Evolutionary conservation across 2,113 vertebrate genomes (phyloP).

Genomic region (Malaclemys terrapin): DNA sequence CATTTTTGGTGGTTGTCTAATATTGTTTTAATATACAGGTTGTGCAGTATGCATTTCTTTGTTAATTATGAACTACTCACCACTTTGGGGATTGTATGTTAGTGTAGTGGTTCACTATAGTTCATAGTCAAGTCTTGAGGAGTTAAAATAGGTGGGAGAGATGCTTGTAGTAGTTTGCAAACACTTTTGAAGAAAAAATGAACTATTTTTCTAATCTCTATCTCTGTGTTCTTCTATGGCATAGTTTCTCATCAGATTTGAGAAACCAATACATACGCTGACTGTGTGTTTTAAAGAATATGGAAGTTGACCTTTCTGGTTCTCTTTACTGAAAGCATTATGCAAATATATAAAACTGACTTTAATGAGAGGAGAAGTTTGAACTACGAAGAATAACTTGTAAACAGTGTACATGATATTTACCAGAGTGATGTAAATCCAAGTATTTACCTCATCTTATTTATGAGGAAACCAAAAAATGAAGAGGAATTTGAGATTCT

Average conservation of each 20-base stretch:
- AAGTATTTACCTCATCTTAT: not conserved
- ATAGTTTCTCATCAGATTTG: not conserved
- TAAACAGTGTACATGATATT: not conserved
- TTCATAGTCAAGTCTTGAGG: not conserved
- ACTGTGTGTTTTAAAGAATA: not conserved
- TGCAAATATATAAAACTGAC: not conserved
- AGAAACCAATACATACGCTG: not conserved
- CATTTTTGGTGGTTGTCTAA: not conserved
- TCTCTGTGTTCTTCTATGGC: not conserved
- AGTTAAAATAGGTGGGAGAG: not conserved
- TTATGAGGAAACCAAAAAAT: not conserved
- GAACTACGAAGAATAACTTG: slow-evolving; percentile 24
- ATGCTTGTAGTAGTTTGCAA: not conserved
- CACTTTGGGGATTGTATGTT: not conserved
- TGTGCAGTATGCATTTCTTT: not conserved
- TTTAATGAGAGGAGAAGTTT: not conserved
- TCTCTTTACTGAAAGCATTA: not conserved
- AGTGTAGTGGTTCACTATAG: not conserved
- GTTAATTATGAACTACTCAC: not conserved
- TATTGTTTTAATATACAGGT: not conserved
- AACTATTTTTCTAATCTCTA: not conserved
- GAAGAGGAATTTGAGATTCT: not conserved
- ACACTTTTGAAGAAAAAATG: no score
- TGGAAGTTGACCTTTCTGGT: not conserved
- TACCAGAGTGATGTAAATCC: not conserved